A percentile compares a stretch with the other conserved stretches of the same genome.
Evolutionary conservation across 2,888 invertebrate genomes (phyloP).

Genomic region (Harpagoxenus sublaevis): DNA sequence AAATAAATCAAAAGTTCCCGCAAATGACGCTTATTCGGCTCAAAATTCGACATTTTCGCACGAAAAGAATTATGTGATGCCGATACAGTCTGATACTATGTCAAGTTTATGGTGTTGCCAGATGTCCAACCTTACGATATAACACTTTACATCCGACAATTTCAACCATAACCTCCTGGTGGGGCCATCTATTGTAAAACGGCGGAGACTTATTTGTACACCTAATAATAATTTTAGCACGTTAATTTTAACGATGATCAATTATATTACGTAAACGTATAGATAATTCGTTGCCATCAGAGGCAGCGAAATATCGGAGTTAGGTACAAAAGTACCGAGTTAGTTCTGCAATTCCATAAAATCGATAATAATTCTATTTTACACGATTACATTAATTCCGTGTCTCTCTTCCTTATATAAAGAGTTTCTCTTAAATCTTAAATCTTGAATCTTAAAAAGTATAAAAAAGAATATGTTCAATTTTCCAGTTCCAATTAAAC

Average conservation of each 20-base stretch:
- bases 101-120: too few species aligned
- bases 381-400: not conserved
- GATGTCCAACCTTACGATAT: too few species aligned
- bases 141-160: too few species aligned
- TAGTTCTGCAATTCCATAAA: not conserved
- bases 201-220: too few species aligned
- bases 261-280: not conserved
- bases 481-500: not conserved
- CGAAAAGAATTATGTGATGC: too few species aligned
- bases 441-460: not conserved
- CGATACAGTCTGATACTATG: too few species aligned
- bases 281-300: not conserved
- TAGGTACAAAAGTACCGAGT: not conserved
- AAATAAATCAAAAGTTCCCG: too few species aligned
- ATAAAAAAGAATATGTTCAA: not conserved
- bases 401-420: not conserved
- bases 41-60: too few species aligned
- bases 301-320: not conserved
- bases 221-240: conserved; percentile 2
- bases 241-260: not conserved
- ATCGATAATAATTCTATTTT: not conserved
- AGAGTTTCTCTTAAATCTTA: not conserved
- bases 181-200: too few species aligned
- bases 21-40: too few species aligned
- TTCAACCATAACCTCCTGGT: too few species aligned